Conservation (phyloP, 53 echinoderm and acorn worm genomes). For the Temnopleurus reevesii region DNA sequence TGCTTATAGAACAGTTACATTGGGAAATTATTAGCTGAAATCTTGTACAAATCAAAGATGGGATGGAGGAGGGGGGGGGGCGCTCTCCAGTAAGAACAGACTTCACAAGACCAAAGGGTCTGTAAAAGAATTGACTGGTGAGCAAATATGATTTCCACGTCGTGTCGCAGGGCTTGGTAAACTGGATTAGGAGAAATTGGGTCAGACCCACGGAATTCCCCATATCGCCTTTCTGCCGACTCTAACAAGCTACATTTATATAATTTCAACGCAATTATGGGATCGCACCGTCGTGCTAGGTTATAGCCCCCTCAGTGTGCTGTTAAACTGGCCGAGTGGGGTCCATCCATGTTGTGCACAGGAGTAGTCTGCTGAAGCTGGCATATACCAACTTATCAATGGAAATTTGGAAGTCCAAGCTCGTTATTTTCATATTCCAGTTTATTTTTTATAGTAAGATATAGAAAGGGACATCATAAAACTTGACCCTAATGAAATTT, state of each 20-base stretch:
- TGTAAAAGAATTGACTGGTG: background rate
- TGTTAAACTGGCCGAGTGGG: conserved; percentile 2
- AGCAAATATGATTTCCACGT: conserved; percentile 59
- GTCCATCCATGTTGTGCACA: background rate
- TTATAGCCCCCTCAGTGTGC: conserved; percentile 10
- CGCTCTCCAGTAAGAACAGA: background rate
- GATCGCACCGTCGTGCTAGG: conserved; percentile 29
- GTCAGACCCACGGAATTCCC: conserved; percentile 41
- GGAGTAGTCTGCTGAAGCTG: conserved; percentile 6
- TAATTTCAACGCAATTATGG: conserved; percentile 62
- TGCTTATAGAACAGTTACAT: no score
- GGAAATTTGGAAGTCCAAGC: no score
- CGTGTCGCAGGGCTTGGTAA: conserved; percentile 7
- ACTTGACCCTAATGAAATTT: no score
- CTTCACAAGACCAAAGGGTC: background rate
- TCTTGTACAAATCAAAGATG: no score
- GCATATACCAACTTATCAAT: no score
- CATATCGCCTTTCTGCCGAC: conserved; percentile 39
- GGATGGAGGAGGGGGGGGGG: background rate
- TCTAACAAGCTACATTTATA: conserved; percentile 62
- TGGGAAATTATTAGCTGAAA: no score
- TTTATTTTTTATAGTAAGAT: no score
- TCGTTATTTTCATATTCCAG: no score
- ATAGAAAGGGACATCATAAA: no score
- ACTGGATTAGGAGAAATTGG: conserved; percentile 50